phyloP scores from a whole-genome alignment of 2,797 vertebrate species.

The Ctenosaura bakeri region DNA sequence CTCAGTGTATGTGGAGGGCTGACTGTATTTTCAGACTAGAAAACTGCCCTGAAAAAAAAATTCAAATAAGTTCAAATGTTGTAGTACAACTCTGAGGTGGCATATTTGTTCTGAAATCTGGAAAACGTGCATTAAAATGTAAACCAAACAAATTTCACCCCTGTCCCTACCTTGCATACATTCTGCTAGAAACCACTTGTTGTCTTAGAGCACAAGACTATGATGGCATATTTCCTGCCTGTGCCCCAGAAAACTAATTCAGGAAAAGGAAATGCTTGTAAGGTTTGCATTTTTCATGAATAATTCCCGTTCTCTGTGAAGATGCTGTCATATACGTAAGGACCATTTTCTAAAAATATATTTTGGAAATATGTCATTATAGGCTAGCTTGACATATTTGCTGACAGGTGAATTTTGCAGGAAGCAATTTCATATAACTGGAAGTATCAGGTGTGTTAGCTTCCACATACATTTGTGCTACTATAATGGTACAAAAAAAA shows the following conservation, averaged over 20 bases:
- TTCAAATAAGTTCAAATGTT: neutral
- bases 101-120: neutral
- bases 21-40: neutral
- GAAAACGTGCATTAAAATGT: neutral
- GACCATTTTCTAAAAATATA: neutral
- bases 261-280: neutral
- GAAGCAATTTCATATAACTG: conserved; percentile 10
- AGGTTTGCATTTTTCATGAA: neutral
- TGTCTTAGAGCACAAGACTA: neutral
- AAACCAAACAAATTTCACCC: neutral
- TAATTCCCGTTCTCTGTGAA: neutral
- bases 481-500: neutral
- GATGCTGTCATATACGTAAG: conserved; percentile 4
- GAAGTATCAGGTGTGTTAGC: conserved; percentile 19
- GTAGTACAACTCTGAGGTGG: neutral
- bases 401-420: conserved; percentile 19
- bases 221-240: neutral
- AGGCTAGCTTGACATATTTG: conserved; percentile 13
- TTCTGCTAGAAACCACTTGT: neutral
- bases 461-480: neutral
- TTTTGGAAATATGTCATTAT: neutral
- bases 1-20: no score
- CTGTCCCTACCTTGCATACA: neutral
- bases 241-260: neutral
- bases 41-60: neutral